Evolutionary conservation across 2,113 vertebrate species (phyloP).

Genomic region (Hydrochoerus hydrochaeris): DNA sequence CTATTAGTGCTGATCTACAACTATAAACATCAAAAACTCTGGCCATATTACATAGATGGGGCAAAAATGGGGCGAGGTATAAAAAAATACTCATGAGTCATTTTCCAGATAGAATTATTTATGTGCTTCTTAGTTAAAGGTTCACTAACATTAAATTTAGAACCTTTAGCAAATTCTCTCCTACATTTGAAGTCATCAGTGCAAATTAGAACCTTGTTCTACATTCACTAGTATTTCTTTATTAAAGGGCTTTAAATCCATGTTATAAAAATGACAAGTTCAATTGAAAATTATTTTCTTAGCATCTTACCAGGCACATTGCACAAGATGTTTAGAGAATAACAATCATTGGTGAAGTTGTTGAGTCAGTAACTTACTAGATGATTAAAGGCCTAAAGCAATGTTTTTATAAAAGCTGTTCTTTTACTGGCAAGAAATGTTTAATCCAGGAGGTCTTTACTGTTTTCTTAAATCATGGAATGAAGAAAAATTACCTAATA

Average conservation of each 20-base stretch:
- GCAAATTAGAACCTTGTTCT: neutral
- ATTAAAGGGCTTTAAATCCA: neutral
- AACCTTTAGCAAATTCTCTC: slow-evolving; percentile 42
- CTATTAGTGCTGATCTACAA: neutral
- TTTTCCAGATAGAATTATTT: neutral
- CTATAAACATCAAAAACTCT: neutral
- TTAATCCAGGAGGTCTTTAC: neutral
- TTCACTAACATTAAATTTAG: slow-evolving; percentile 40
- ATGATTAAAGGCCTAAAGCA: neutral
- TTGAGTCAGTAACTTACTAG: slow-evolving; percentile 22
- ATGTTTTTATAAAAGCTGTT: slow-evolving; percentile 38
- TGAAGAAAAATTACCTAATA: slow-evolving; percentile 46
- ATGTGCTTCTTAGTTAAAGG: slow-evolving; percentile 20
- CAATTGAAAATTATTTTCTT: slow-evolving; percentile 19
- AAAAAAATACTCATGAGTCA: neutral
- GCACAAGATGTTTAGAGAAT: neutral
- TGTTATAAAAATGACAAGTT: neutral
- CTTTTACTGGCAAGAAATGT: neutral
- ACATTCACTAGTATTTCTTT: neutral
- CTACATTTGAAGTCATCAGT: slow-evolving; percentile 18
- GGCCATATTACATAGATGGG: neutral
- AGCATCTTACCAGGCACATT: neutral
- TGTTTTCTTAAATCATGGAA: slow-evolving; percentile 48
- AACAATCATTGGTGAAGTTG: neutral
- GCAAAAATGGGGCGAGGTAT: neutral